Percentiles rank a stretch among this genome's conserved stretches.
These are phyloP conservation scores for Vulpes lagopus DNA, from an alignment of 2,113 vertebrate species.

Conservation along the genomic window DNA sequence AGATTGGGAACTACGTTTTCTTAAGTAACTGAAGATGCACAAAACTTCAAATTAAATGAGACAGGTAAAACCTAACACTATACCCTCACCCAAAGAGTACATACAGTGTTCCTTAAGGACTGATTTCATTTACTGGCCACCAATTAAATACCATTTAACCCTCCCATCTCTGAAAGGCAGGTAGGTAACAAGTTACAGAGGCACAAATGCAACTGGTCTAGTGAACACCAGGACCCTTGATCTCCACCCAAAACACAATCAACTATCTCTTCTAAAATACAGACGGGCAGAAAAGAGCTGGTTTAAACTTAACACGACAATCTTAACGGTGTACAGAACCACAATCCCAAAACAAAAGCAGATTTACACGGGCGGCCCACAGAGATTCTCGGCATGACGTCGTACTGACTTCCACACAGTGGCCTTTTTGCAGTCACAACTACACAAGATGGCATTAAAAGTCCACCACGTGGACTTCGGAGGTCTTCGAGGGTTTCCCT, in stretches of 20 bases:
- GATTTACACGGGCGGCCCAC: neutral
- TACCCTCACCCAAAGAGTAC: neutral
- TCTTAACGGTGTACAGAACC: neutral
- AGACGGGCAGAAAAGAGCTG: neutral
- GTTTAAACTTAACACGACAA: neutral
- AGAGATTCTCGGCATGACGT: slow-evolving; percentile 45
- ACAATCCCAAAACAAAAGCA: neutral
- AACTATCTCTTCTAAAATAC: neutral
- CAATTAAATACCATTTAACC: slow-evolving; percentile 52
- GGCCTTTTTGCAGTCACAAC: slow-evolving; percentile 50
- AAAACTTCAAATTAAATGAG: slow-evolving; percentile 24
- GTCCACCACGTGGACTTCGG: neutral
- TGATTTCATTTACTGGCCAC: neutral
- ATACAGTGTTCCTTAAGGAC: neutral
- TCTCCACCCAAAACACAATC: neutral
- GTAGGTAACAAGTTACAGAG: neutral
- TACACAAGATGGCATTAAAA: neutral
- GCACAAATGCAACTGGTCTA: neutral
- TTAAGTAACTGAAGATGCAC: slow-evolving; percentile 34
- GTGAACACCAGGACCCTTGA: neutral
- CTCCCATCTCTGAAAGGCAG: neutral
- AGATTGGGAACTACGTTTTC: neutral
- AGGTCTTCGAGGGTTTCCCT: slow-evolving; percentile 1
- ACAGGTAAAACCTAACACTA: neutral
- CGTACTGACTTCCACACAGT: slow-evolving; percentile 22